A percentile compares a stretch with the other conserved stretches of the same genome.
Conservation (phyloP, 1,140 invertebrate species). For the Pygmarrhopalites habei region DNA sequence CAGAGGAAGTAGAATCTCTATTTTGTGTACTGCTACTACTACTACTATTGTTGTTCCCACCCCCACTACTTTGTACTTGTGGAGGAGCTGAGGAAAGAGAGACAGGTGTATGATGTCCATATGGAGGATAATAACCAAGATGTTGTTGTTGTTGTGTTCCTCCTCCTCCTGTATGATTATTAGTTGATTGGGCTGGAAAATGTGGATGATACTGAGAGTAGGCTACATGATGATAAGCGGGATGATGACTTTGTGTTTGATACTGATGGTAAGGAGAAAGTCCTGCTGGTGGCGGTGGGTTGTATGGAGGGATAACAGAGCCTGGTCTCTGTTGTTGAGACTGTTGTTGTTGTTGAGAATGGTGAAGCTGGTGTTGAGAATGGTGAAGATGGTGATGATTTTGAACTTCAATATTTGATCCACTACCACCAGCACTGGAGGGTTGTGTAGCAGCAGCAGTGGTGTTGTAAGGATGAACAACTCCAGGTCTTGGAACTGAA, state of each 20-base stretch:
- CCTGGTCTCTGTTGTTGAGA: slow-evolving; percentile 2
- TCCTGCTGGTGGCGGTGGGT: slow-evolving; percentile 20
- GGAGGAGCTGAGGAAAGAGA: slow-evolving; percentile 7
- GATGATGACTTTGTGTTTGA: slow-evolving; percentile 8
- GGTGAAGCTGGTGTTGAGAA: not conserved
- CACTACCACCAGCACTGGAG: too few relatives aligned
- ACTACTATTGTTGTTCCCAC: too few relatives aligned
- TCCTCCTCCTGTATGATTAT: not conserved
- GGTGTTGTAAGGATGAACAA: too few relatives aligned
- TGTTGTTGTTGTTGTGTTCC: slow-evolving; percentile 9
- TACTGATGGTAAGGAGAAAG: not conserved
- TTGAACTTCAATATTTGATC: not conserved
- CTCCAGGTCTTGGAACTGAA: too few relatives aligned
- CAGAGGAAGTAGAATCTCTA: too few relatives aligned
- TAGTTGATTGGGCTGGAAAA: slow-evolving; percentile 18
- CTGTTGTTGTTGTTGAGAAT: not conserved
- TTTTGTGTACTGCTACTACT: too few relatives aligned
- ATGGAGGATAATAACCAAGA: slow-evolving; percentile 12
- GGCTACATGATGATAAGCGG: slow-evolving; percentile 11
- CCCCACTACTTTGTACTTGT: not conserved
- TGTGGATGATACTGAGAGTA: slow-evolving; percentile 30
- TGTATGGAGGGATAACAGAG: slow-evolving; percentile 2
- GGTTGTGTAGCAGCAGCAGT: too few relatives aligned
- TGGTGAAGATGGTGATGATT: not conserved
- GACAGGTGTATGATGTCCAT: slow-evolving; percentile 4